Percentiles rank a stretch among this genome's conserved stretches.
Evolutionary conservation across 2,888 invertebrate species (phyloP).

Genomic region (Nomada ruficornis): DNA sequence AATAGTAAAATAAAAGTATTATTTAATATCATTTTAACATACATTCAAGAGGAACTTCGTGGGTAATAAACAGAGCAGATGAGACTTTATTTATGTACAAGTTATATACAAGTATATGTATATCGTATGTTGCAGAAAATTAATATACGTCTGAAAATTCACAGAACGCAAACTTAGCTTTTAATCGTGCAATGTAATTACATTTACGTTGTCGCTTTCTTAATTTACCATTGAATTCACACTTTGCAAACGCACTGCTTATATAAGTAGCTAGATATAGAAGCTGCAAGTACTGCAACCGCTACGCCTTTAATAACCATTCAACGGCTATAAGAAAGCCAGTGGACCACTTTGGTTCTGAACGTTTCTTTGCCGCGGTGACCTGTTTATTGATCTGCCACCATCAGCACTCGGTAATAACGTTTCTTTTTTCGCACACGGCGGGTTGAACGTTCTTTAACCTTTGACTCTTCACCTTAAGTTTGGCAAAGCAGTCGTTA

Average conservation of each 20-base stretch:
- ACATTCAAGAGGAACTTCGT: not conserved
- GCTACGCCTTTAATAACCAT: conserved; percentile 16
- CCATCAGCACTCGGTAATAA: conserved; percentile 35
- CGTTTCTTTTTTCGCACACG: conserved; percentile 17
- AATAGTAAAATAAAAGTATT: too few relatives aligned
- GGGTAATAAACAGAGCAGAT: not conserved
- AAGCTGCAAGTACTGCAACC: conserved; percentile 5
- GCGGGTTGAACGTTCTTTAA: conserved; percentile 57
- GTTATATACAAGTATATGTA: too few relatives aligned
- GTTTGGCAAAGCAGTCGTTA: conserved; percentile 56
- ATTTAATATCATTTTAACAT: too few relatives aligned
- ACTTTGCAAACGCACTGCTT: not conserved
- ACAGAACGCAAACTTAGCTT: not conserved
- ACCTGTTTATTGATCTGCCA: conserved; percentile 50
- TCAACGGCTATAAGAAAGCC: not conserved
- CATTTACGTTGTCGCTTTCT: not conserved
- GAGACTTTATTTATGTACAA: not conserved
- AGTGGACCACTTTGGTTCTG: not conserved
- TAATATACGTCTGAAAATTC: not conserved
- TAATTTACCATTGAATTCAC: not conserved
- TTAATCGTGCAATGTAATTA: not conserved
- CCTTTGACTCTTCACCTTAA: conserved; percentile 54
- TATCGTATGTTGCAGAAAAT: not conserved
- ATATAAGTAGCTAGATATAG: not conserved
- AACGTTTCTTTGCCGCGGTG: conserved; percentile 17